Base-by-base conservation (phyloP, 2,113 vertebrate genomes). In the Apodemus speciosus region DNA sequence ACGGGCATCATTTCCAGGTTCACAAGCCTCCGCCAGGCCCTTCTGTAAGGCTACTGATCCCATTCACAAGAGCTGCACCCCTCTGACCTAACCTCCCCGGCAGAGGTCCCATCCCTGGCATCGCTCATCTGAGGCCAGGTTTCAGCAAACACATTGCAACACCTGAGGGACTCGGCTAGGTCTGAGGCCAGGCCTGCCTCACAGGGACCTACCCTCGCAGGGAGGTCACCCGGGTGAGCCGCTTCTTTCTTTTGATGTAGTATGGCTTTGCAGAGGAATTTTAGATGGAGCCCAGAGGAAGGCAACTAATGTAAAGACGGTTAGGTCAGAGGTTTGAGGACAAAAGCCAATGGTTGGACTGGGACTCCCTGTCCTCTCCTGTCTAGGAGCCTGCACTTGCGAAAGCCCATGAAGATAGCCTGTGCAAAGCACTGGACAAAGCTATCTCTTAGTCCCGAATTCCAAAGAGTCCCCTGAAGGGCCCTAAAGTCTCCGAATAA, bases 401-500 rank as follows among this genome's bases (percentile, higher is more conserved):
- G 96, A 62, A 97, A 97, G 79, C 94, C 92, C 69, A 97, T 97
- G 30, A 96, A 97, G 0, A 25, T 11, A 73, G 71, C 38, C 71
- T 40, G 71, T 43, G 40, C 71, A 73, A 73, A 43, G 25, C 21
- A 43, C 38, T 40, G 9, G 71, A 73, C 71, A 73, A 40, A 73
- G 21, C 38, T 21, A 43, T 21, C 38, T 5, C 71, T 21, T 73
- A 73, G 38, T 43, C 23, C 9, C 11, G 2, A 9, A 25, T 43
- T 73, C 38, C 71, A 43, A 43, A 73, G 35, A 69, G 15, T 15
- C 2, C 35, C 35, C 66, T n/a, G 18, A 15, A 14, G 35, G 15
- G 66, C 68, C 35, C 38, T 23, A 40, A 73, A 43, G 21, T 43
- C 38, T 43, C 71, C 8, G 3, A 72, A 1, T 43, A 11, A 23